Evolutionary conservation across 2,888 invertebrate genomes (phyloP).

Genomic region (Andrena bicolor): DNA sequence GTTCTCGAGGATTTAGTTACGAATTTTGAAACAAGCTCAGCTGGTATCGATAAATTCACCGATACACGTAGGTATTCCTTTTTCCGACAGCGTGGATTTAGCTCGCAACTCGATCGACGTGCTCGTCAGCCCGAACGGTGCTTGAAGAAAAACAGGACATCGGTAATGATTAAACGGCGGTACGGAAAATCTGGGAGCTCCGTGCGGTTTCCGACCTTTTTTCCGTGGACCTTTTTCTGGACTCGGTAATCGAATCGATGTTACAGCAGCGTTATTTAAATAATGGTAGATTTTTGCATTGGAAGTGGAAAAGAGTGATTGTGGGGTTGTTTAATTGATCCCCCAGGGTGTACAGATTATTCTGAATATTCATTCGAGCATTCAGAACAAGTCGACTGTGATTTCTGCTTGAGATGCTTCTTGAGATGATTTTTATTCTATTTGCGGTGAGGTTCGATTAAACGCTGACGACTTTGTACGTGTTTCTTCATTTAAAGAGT

Average conservation of each 20-base stretch:
- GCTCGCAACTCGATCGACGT: neutral
- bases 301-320: neutral
- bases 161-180: constrained; percentile 17
- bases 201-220: neutral
- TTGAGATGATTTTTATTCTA: too few species aligned
- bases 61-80: neutral
- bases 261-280: neutral
- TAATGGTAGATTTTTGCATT: neutral
- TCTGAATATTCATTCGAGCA: neutral
- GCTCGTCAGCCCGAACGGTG: constrained; percentile 5
- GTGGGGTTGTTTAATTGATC: neutral
- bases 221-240: neutral
- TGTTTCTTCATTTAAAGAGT: too few species aligned
- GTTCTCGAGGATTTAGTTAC: constrained; percentile 5
- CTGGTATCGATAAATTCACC: constrained; percentile 1
- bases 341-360: too few species aligned
- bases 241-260: neutral
- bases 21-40: constrained; percentile 7
- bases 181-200: constrained; percentile 11
- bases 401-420: neutral
- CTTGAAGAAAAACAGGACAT: constrained; percentile 5
- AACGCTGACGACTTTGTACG: too few species aligned
- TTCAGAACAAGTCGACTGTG: neutral
- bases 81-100: constrained; percentile 1
- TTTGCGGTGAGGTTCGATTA: too few species aligned